phyloP scores from a whole-genome alignment of 2,797 vertebrate species.

The Poeciliopsis presidionis region DNA sequence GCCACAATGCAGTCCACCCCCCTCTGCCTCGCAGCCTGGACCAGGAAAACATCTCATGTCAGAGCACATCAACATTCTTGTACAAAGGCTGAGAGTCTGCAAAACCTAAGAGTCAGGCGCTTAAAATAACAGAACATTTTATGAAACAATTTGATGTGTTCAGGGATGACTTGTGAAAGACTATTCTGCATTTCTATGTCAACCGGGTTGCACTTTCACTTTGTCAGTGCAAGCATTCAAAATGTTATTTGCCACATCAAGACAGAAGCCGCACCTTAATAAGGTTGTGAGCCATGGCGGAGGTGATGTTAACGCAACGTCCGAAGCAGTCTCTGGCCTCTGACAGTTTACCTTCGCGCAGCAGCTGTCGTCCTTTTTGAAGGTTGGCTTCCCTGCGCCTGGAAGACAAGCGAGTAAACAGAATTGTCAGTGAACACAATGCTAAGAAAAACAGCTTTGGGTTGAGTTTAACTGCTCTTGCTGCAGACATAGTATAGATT shows the following conservation, averaged over 20 bases:
- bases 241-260: neutral
- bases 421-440: neutral
- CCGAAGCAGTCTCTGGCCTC: constrained; percentile 95
- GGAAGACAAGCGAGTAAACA: neutral
- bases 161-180: neutral
- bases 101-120: neutral
- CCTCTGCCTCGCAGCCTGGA: constrained; percentile 86
- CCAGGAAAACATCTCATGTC: neutral
- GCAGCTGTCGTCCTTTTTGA: constrained; percentile 89
- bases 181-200: neutral
- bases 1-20: constrained; percentile 95
- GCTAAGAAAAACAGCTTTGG: neutral
- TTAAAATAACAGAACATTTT: neutral
- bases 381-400: constrained; percentile 91
- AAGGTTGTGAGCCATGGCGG: constrained; percentile 91
- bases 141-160: neutral
- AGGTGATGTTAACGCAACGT: constrained; percentile 90
- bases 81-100: neutral
- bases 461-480: neutral
- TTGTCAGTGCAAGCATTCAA: neutral
- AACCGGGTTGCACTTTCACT: neutral
- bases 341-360: constrained; percentile 90
- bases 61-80: neutral
- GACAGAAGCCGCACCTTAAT: constrained; percentile 85
- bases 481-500: neutral